Base-by-base conservation (phyloP, 2,888 invertebrate genomes). In the Gymnoscelis rufifasciata region DNA sequence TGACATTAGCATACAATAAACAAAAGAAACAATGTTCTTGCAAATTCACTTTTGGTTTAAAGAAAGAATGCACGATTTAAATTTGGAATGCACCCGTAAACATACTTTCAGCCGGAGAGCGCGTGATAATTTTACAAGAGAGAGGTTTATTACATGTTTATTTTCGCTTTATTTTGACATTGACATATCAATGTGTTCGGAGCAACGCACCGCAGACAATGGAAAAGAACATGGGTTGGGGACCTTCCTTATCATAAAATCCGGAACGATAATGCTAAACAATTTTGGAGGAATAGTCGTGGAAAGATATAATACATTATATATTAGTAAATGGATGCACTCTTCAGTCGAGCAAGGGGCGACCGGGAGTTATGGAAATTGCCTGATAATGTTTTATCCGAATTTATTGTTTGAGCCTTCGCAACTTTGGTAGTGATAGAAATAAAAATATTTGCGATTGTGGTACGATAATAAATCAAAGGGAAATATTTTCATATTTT, bases 151-250 rank as follows among this genome's bases (percentile, higher is more conserved):
- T 15, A 15, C 19, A 35, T 15, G 35, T 35, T 35, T 35, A 23
- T 15, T 15, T 47, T 23, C 28, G 30, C 43, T 48, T 37, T 12
- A 37, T 30, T 35, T 27, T 48, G 43, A 43, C 48, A 48, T 48
- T 48, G 48, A 40, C 36, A 43, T 27, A 41, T 38, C 30, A 43
- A 35, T 38, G 42, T 36, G 27, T 35, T 10, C 29, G 19, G 36
- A 26, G 24, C 36, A 29, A 19, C 39, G 47, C 28, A 38, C 39
- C 13, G 15, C 28, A 38, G 28, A 38, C 42, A 43, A 39, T 30
- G 42, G 38, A 48, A 47, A 39, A 43, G 12, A 31, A 31, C 3
- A 10, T 28, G 36, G 38, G 15, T 27, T 36, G 19, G 15, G 29
- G 15, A 29, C 13, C 35, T 19, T 23, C 11, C 10, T 42, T 47